phyloP scores from a whole-genome alignment of 2,888 invertebrate genomes.

The Drosophila melanocephala region DNA sequence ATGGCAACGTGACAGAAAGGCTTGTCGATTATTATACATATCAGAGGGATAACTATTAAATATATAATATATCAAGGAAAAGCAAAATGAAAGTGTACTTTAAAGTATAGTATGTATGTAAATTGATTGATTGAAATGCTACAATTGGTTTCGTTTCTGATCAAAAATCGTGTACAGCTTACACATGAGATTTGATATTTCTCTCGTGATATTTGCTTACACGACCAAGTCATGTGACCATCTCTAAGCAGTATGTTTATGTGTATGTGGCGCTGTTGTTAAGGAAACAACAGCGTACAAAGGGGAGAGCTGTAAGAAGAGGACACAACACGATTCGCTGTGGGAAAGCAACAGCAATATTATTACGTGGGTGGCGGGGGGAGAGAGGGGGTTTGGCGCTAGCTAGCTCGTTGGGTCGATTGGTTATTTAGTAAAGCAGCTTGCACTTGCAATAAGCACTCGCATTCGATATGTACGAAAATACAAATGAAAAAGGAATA shows the following conservation, averaged over 20 bases:
- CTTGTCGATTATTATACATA: constrained; percentile 10
- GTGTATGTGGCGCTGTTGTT: constrained; percentile 73
- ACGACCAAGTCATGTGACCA: constrained; percentile 34
- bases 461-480: constrained; percentile 49
- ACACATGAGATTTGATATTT: neutral
- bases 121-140: neutral
- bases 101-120: neutral
- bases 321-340: constrained; percentile 80
- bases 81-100: neutral
- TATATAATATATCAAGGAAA: neutral
- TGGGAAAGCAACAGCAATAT: constrained; percentile 78
- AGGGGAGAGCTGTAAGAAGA: constrained; percentile 44
- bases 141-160: neutral
- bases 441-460: constrained; percentile 73
- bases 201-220: constrained; percentile 20
- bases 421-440: constrained; percentile 71
- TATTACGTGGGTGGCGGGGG: constrained; percentile 62
- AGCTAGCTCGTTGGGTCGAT: constrained; percentile 64
- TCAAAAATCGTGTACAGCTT: neutral
- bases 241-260: constrained; percentile 51
- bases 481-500: constrained; percentile 44
- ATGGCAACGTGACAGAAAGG: constrained; percentile 42
- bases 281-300: constrained; percentile 48
- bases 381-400: constrained; percentile 22
- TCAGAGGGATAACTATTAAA: neutral